A percentile compares a stretch with the other conserved stretches of the same genome.
Evolutionary conservation across 2,888 invertebrate species (phyloP).

Genomic region (Acanthosepion pharaonis): DNA sequence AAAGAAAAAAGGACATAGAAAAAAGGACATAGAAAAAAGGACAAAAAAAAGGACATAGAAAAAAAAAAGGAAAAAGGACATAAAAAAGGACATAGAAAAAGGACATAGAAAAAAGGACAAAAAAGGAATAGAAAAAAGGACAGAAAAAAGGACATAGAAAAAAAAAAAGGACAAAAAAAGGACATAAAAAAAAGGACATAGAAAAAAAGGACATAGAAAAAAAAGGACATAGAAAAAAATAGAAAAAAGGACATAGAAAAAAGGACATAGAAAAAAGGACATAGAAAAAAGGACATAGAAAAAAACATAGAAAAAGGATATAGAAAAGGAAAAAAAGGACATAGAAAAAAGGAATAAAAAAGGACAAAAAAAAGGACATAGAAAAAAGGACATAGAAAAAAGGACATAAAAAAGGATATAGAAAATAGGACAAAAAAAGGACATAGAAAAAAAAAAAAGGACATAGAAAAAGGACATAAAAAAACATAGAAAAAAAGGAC

Average conservation of each 20-base stretch:
- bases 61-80: too few relatives aligned
- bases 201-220: too few relatives aligned
- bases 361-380: too few relatives aligned
- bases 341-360: too few relatives aligned
- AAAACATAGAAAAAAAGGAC: constrained; percentile 40
- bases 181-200: constrained; percentile 41
- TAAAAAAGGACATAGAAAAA: too few relatives aligned
- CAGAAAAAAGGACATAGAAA: constrained; percentile 37
- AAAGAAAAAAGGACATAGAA: constrained; percentile 21
- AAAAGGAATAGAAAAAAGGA: too few relatives aligned
- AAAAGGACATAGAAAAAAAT: not conserved
- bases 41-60: constrained; percentile 33
- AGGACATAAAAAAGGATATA: too few relatives aligned
- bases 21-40: not conserved
- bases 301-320: too few relatives aligned
- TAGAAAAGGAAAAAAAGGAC: constrained; percentile 43
- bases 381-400: constrained; percentile 24
- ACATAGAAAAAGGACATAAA: too few relatives aligned
- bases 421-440: too few relatives aligned
- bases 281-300: constrained; percentile 37
- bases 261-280: not conserved
- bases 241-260: too few relatives aligned
- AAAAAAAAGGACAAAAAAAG: too few relatives aligned
- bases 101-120: not conserved
- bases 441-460: constrained; percentile 2